Percentiles rank a stretch among this genome's conserved stretches.
These are phyloP conservation scores for Busseola fusca DNA, from an alignment of 2,888 invertebrate genomes.

Conservation along the genomic window DNA sequence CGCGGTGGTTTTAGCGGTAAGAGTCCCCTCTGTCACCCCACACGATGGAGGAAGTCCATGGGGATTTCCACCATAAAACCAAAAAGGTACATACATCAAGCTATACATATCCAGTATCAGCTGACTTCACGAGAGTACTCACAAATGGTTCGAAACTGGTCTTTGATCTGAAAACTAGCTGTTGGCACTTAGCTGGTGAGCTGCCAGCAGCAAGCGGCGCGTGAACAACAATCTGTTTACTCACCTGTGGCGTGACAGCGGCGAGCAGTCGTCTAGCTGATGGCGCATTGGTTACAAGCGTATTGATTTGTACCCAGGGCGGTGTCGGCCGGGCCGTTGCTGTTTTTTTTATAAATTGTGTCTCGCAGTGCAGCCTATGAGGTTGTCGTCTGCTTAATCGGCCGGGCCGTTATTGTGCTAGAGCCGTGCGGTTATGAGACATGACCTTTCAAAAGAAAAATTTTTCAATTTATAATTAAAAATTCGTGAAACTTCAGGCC, in stretches of 20 bases:
- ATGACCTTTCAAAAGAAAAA: not conserved
- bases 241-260: not conserved
- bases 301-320: not conserved
- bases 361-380: too few relatives aligned
- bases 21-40: too few relatives aligned
- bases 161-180: not conserved
- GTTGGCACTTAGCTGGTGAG: not conserved
- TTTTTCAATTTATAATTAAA: conserved; percentile 18
- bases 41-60: too few relatives aligned
- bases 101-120: too few relatives aligned
- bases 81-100: too few relatives aligned
- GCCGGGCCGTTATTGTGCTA: not conserved
- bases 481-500: conserved; percentile 46
- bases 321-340: too few relatives aligned
- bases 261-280: not conserved
- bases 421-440: not conserved
- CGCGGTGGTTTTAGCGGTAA: too few relatives aligned
- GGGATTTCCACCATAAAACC: too few relatives aligned
- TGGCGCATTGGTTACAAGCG: not conserved
- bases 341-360: too few relatives aligned
- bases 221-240: not conserved
- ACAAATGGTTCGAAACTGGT: not conserved
- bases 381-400: too few relatives aligned
- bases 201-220: not conserved
- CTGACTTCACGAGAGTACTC: not conserved